A percentile compares a stretch with the other conserved stretches of the same genome.
phyloP scores from a whole-genome alignment of 2,888 invertebrate genomes.

The Tipula confusa region DNA sequence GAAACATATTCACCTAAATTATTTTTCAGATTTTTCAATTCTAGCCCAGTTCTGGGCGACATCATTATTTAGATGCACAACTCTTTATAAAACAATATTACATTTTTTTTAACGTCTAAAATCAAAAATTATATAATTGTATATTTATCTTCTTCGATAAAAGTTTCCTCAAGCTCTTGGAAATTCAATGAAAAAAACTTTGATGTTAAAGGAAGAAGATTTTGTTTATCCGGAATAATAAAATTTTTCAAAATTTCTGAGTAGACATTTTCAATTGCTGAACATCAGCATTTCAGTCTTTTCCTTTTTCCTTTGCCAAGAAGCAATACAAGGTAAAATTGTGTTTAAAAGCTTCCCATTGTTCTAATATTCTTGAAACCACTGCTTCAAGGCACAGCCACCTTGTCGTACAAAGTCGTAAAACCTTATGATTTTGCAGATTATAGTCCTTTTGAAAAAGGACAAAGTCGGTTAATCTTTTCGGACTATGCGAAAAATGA shows the following conservation, averaged over 20 bases:
- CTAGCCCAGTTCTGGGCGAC: neutral
- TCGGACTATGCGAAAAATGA: neutral
- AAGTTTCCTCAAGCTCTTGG: neutral
- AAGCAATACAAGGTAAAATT: neutral
- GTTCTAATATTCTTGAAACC: neutral
- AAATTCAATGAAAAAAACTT: no score
- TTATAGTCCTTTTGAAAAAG: neutral
- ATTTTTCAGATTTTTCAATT: neutral
- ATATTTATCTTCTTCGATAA: constrained; percentile 3
- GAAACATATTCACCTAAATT: neutral
- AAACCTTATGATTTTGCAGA: neutral
- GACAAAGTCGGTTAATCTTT: neutral
- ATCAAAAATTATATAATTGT: no score
- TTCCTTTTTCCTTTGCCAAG: neutral
- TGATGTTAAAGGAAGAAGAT: no score
- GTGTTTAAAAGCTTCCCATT: neutral
- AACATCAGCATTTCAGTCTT: neutral
- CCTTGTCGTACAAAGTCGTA: neutral
- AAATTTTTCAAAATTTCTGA: no score
- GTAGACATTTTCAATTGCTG: no score
- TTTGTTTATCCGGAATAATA: no score
- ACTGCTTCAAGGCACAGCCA: neutral
- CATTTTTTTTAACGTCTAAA: neutral
- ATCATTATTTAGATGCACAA: neutral
- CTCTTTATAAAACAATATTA: neutral